These are phyloP conservation scores for Ailuropoda melanoleuca DNA, from an alignment of 2,113 vertebrate genomes.

Conservation along the genomic window DNA sequence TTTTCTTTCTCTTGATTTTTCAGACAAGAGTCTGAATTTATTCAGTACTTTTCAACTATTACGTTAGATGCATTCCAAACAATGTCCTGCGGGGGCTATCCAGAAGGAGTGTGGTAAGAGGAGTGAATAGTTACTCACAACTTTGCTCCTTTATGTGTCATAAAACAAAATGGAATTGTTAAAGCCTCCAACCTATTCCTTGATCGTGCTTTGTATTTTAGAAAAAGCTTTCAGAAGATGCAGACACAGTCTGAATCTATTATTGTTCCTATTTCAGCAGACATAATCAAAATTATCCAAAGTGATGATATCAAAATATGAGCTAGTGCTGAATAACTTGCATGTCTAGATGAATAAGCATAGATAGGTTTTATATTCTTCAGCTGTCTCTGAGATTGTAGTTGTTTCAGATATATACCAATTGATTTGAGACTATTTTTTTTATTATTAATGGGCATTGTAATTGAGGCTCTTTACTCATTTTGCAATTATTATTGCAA, in stretches of 20 bases:
- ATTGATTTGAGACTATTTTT: neutral
- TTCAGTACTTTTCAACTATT: neutral
- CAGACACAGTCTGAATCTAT: neutral
- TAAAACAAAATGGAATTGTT: constrained; percentile 28
- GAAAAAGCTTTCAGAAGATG: neutral
- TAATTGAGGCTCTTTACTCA: neutral
- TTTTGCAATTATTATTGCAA: neutral
- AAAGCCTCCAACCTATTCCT: neutral
- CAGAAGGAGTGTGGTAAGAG: neutral
- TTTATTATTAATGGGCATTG: neutral
- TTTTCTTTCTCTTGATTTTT: neutral
- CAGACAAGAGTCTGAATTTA: neutral
- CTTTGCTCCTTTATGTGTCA: neutral
- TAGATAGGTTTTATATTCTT: constrained; percentile 20
- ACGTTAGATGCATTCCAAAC: neutral
- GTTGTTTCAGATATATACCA: neutral
- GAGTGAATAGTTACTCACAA: neutral
- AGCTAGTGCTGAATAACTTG: constrained; percentile 12
- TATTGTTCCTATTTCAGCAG: constrained; percentile 34
- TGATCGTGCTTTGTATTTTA: constrained; percentile 29
- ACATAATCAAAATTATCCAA: constrained; percentile 22
- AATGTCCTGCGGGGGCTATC: neutral
- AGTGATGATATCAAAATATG: constrained; percentile 39
- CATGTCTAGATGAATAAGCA: neutral
- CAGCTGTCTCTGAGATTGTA: constrained; percentile 16